phyloP scores from a whole-genome alignment of 2,888 invertebrate genomes.

The Lepidocyrtinus sp. region DNA sequence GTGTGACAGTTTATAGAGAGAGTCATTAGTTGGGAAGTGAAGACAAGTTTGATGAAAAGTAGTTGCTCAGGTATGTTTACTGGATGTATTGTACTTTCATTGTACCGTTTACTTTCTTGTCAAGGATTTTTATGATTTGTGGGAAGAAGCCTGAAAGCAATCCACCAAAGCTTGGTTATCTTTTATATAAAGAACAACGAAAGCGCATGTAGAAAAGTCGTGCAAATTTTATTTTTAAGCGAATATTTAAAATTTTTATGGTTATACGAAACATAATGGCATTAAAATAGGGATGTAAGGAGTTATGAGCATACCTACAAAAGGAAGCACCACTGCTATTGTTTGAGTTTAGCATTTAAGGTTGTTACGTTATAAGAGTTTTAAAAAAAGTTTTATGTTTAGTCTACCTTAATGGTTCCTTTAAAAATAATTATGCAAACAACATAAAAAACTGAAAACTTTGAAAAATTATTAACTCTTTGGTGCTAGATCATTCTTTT shows the following conservation, averaged over 20 bases:
- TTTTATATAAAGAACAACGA: neutral
- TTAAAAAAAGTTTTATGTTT: no score
- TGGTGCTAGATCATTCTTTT: neutral
- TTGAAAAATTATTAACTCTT: conserved; percentile 13
- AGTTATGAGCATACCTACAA: no score
- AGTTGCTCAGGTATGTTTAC: conserved; percentile 34
- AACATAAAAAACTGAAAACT: conserved; percentile 1
- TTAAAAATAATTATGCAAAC: conserved; percentile 7
- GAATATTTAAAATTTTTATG: neutral
- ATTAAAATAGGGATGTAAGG: neutral
- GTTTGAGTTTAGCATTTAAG: no score
- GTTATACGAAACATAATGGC: neutral
- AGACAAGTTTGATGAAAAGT: conserved; percentile 47
- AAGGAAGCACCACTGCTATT: no score
- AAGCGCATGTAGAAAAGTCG: neutral
- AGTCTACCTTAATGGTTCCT: neutral
- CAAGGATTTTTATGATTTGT: conserved; percentile 6
- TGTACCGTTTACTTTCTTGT: neutral
- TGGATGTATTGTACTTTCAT: neutral
- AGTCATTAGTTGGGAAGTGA: conserved; percentile 49
- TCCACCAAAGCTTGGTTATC: no score
- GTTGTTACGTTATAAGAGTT: no score
- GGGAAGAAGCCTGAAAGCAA: neutral
- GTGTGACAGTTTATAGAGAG: conserved; percentile 56
- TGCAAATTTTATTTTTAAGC: neutral